Base-by-base conservation (phyloP, 2,797 vertebrate genomes). In the Pyrocephalus nanus region DNA sequence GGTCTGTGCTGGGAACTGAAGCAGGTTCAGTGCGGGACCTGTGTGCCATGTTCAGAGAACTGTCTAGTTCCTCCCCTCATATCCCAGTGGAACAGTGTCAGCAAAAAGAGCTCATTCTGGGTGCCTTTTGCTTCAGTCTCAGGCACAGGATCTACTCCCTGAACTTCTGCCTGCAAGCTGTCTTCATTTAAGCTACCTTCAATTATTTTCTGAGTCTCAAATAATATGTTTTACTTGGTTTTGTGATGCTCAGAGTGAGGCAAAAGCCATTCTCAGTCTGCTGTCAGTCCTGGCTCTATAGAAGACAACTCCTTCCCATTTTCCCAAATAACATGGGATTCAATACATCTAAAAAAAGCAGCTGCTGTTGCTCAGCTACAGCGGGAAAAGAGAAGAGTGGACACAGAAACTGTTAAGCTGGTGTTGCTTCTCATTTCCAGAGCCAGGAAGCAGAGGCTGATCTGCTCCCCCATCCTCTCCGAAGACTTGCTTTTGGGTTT, bases 11-110 rank as follows among this genome's bases (percentile, higher is more conserved):
- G 40, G 40, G 40, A 74, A 11, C 32, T 66, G 34, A 57, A 76
- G 34, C n/a, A 50, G 36, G 6, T 81, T 42, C 45, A 40, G 26
- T 43, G 29, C 50, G 22, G 43, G 55, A 29, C 47, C 65, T 62
- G 1, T 53, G 25, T 67, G 1, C 0, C 5, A 1, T 2, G 2
- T 22, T 83, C 2, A 1, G 13, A 53, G 18, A 53, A 53, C 66
- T 78, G 15, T 5, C 36, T 72, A 34, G 8, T 71, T 81, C 54
- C 18, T 77, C 8, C 48, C 21, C 10, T 23, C 12, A 1, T 60
- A 12, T 23, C 13, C 1, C 30, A 30, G 26, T 62, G 51, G 42
- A 23, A 53, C 29, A 53, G 43, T 27, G 45, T 53, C 81, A 93
- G 45, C 57, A 74, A 43, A 80, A 34, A 47, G 13, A 32, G 43